Evolutionary conservation across 2,113 vertebrate genomes (phyloP), one percentile per base, ranked within the genome.

Genomic region (Dissostichus mawsoni): DNA sequence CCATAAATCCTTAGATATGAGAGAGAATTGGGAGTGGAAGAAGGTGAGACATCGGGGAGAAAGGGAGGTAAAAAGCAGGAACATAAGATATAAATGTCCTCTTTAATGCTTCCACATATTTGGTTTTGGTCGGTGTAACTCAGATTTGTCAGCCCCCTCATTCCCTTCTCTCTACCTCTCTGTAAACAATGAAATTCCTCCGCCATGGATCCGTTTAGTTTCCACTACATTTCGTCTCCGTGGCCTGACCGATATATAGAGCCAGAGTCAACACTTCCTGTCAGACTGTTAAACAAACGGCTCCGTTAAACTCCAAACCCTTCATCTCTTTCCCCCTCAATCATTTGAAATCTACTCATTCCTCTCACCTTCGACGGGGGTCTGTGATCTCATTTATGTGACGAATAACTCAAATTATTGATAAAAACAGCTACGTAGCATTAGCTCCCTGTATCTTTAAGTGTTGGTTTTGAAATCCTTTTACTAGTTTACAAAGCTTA

Each of bases 181-280:
- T 68, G 61, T 81, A 80, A 83, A 85, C 73, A 80, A 52, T 80
- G 75, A 66, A 69, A 74, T 66, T 69, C 81, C 17, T 88, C 55
- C 63, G n/a, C 53, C 75, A n/a, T 29, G 29, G 29, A 29, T 29
- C 76, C 65, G 8, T 86, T 88, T 75, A 71, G 76, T 68, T 65
- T 68, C 81, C 74, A 55, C 73, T 79, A 81, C 18, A 48, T 81
- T 73, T 71, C 0, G 69, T 63, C 62, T 84, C 56, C 13, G 57
- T 1, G 14, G 68, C 66, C 50, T 52, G 2, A 20, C 81, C 25
- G 63, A 87, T 64, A 87, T 64, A 41, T 8, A 53, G n/a, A 67
- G 61, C 61, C 81, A 20, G 29, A 79, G 78, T 69, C 80, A 83
- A 77, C 72, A 69, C 64, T 76, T 69, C 62, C 76, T 66, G 82